These are phyloP conservation scores for Lepus townsendii DNA, from an alignment of 2,797 vertebrate genomes.

Conservation along the genomic window DNA sequence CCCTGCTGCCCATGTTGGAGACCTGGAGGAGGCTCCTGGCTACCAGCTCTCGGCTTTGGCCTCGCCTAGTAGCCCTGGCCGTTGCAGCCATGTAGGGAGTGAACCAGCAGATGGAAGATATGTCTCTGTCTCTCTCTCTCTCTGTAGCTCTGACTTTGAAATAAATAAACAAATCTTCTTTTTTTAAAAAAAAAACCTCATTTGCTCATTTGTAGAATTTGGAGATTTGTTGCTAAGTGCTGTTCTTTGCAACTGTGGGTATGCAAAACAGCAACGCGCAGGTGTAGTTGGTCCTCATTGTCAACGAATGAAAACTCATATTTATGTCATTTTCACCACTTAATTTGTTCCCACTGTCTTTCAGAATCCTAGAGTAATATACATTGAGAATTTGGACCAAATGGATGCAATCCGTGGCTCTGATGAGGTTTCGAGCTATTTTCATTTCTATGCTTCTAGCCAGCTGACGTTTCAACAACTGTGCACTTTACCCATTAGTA, in stretches of 20 bases:
- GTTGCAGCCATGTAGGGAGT: too few relatives aligned
- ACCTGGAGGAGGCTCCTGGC: too few relatives aligned
- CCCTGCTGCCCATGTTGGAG: too few relatives aligned
- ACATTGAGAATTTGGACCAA: conserved; percentile 58
- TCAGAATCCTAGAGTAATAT: conserved; percentile 21
- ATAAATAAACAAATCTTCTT: too few relatives aligned
- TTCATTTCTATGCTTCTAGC: not conserved
- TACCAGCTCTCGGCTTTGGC: too few relatives aligned
- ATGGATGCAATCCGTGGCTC: not conserved
- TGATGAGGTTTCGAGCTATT: not conserved
- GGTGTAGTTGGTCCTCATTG: not conserved
- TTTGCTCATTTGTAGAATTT: conserved; percentile 42
- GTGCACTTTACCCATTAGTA: not conserved
- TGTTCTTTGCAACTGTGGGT: not conserved
- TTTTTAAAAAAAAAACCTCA: not conserved
- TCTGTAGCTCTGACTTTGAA: too few relatives aligned
- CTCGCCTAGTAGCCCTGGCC: too few relatives aligned
- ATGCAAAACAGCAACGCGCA: conserved; percentile 44
- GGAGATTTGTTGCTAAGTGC: conserved; percentile 27
- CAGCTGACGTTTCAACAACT: not conserved
- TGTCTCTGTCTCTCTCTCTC: too few relatives aligned
- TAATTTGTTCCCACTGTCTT: conserved; percentile 44
- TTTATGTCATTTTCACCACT: conserved; percentile 53
- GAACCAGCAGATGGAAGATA: too few relatives aligned
- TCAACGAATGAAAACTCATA: conserved; percentile 55